Percentiles rank a stretch among this genome's conserved stretches.
These are phyloP conservation scores for Volucella bombylans DNA, from an alignment of 2,888 invertebrate genomes.

Conservation along the genomic window DNA sequence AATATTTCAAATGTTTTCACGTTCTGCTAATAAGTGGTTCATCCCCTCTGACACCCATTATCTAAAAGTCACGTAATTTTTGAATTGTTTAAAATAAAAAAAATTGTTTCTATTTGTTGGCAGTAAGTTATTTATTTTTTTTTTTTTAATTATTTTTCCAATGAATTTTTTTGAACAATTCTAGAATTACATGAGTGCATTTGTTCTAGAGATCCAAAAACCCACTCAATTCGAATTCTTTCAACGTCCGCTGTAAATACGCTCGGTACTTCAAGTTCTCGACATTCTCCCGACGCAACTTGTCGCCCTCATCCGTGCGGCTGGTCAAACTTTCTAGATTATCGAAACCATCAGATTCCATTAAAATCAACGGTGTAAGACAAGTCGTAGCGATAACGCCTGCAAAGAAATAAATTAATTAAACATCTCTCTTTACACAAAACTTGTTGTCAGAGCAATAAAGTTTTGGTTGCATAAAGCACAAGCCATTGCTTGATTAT, in stretches of 20 bases:
- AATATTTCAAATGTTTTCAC: no score
- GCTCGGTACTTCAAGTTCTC: slow-evolving; percentile 80
- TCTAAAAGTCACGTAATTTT: no score
- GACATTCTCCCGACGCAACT: slow-evolving; percentile 79
- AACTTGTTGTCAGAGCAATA: not conserved
- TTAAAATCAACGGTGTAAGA: slow-evolving; percentile 80
- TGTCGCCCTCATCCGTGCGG: slow-evolving; percentile 79
- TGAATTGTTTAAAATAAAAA: no score
- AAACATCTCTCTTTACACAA: not conserved
- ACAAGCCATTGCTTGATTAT: not conserved
- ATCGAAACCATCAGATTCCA: slow-evolving; percentile 78
- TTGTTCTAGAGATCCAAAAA: slow-evolving; percentile 78
- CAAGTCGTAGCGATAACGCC: slow-evolving; percentile 81
- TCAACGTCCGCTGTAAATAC: slow-evolving; percentile 76
- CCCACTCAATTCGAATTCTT: slow-evolving; percentile 81
- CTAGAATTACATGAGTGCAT: not conserved
- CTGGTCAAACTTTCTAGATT: slow-evolving; percentile 78
- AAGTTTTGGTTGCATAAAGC: not conserved
- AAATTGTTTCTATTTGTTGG: no score
- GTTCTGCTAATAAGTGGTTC: no score
- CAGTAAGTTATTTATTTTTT: no score
- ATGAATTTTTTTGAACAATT: not conserved
- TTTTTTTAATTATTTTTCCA: no score
- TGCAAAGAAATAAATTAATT: slow-evolving; percentile 62
- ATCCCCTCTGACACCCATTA: no score